Evolutionary conservation across 2,797 vertebrate species (phyloP).

Genomic region (Spinus pinus): DNA sequence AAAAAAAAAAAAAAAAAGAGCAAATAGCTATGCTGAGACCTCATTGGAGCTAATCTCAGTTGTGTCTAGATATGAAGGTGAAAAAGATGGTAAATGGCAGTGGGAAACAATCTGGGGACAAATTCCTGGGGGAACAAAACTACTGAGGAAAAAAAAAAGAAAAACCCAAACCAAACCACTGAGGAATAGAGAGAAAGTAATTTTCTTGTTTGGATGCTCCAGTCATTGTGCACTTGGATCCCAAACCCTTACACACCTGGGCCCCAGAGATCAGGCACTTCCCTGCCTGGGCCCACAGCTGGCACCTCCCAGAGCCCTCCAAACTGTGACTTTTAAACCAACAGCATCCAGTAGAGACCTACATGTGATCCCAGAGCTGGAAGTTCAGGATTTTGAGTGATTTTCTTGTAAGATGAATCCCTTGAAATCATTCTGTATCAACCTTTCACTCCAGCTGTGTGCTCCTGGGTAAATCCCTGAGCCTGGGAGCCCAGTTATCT

Average conservation of each 20-base stretch:
- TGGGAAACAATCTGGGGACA: background rate
- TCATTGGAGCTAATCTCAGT: background rate
- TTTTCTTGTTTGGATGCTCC: background rate
- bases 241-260: background rate
- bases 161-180: too few species aligned
- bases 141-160: background rate
- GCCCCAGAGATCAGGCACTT: background rate
- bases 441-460: background rate
- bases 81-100: background rate
- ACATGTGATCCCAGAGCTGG: background rate
- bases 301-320: background rate
- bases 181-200: background rate
- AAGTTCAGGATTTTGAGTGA: background rate
- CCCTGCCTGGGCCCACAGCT: background rate
- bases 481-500: background rate
- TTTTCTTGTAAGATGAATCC: background rate
- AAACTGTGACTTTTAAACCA: background rate
- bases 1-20: background rate
- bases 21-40: background rate
- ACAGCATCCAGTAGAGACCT: background rate
- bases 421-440: background rate
- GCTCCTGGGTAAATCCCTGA: background rate
- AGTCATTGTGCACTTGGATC: background rate
- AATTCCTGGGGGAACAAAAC: background rate
- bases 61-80: background rate